Conservation (phyloP, 2,113 vertebrate species). For the Dissostichus mawsoni region DNA sequence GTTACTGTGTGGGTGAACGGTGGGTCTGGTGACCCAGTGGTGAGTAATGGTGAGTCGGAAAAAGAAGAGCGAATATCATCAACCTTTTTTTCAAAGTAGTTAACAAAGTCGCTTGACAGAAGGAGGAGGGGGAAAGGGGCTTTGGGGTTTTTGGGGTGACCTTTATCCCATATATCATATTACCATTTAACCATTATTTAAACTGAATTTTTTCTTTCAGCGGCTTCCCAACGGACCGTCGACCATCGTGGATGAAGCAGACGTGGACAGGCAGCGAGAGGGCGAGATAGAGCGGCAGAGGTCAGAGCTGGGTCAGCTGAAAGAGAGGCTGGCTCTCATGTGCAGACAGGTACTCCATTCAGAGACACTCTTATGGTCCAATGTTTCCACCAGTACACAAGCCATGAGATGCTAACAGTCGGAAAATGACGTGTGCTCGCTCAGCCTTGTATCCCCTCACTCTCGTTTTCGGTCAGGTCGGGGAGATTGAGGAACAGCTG, state of each 20-base stretch:
- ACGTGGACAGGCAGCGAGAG: constrained; percentile 85
- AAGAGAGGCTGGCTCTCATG: constrained; percentile 91
- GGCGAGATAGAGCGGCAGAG: constrained; percentile 90
- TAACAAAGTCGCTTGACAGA: too few relatives aligned
- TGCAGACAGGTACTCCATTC: constrained; percentile 86
- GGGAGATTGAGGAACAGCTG: constrained; percentile 93
- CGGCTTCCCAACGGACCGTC: constrained; percentile 89
- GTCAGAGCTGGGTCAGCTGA: constrained; percentile 89
- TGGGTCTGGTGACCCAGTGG: too few relatives aligned
- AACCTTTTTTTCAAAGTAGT: too few relatives aligned
- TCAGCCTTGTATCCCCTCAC: neutral
- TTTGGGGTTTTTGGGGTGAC: neutral
- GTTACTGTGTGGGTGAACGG: too few relatives aligned
- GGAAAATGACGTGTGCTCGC: neutral
- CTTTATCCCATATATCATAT: neutral
- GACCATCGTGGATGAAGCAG: constrained; percentile 79
- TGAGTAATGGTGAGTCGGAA: too few relatives aligned
- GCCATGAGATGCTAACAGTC: neutral
- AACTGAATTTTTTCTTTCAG: constrained; percentile 67
- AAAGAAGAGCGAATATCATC: too few relatives aligned
- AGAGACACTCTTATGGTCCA: neutral
- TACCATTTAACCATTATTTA: too few relatives aligned
- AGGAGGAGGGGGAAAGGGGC: too few relatives aligned
- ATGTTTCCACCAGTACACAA: neutral
- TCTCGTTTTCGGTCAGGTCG: constrained; percentile 81